phyloP scores from a whole-genome alignment of 2,113 vertebrate genomes.

The Martes martes region DNA sequence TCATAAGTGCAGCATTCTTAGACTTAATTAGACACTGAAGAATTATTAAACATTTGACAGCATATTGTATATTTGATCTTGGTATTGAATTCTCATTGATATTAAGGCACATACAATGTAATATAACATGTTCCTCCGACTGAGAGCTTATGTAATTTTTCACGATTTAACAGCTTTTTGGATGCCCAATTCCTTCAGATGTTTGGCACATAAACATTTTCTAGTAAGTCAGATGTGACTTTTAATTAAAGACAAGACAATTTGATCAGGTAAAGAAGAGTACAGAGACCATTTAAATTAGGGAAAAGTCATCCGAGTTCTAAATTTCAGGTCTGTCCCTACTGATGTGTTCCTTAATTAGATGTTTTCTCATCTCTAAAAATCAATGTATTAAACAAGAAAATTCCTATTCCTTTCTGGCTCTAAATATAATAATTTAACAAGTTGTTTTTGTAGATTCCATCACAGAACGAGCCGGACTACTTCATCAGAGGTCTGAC shows the following conservation, averaged over 20 bases:
- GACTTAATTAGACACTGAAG: constrained; percentile 68
- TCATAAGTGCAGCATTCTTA: constrained; percentile 56
- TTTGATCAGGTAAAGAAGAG: background rate
- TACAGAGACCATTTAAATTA: background rate
- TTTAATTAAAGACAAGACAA: constrained; percentile 4
- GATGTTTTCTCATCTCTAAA: constrained; percentile 19
- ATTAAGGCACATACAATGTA: constrained; percentile 44
- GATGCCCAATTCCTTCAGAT: background rate
- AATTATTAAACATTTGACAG: constrained; percentile 69
- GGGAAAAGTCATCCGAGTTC: background rate
- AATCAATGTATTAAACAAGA: background rate
- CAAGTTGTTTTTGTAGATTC: background rate
- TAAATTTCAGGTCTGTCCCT: background rate
- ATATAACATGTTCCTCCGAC: constrained; percentile 30
- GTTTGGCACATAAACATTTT: constrained; percentile 43
- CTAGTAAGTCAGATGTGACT: constrained; percentile 6
- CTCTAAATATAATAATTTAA: background rate
- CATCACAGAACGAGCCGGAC: background rate
- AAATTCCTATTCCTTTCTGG: background rate
- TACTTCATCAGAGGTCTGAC: background rate
- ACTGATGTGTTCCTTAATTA: background rate
- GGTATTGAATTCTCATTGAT: constrained; percentile 58
- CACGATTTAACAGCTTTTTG: constrained; percentile 39
- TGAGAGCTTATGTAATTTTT: constrained; percentile 31
- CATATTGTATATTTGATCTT: constrained; percentile 59